A percentile compares a stretch with the other conserved stretches of the same genome.
These are phyloP conservation scores for Napeogenes sylphis DNA, from an alignment of 2,888 invertebrate genomes.

Conservation along the genomic window DNA sequence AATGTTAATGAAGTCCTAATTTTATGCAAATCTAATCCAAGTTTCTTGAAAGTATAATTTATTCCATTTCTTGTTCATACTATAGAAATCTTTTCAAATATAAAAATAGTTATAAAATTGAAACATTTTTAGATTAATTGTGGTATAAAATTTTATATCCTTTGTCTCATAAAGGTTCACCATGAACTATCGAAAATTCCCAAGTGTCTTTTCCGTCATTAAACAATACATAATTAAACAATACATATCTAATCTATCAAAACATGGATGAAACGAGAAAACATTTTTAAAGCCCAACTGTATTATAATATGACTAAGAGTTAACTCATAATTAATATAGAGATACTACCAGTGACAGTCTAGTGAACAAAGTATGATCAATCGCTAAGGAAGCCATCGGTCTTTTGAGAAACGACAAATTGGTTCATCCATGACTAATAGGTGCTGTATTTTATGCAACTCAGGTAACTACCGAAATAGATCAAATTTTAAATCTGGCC, in stretches of 20 bases:
- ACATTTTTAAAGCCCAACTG: not conserved
- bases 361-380: constrained; percentile 37
- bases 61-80: not conserved
- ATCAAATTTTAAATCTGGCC: not conserved
- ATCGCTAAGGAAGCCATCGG: constrained; percentile 43
- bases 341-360: not conserved
- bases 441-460: not conserved
- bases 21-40: constrained; percentile 1
- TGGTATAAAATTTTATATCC: too few relatives aligned
- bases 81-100: not conserved
- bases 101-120: not conserved
- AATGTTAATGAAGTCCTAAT: not conserved
- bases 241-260: too few relatives aligned
- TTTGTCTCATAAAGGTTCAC: too few relatives aligned
- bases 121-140: not conserved
- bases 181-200: too few relatives aligned
- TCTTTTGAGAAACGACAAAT: constrained; percentile 43
- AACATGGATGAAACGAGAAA: too few relatives aligned
- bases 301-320: not conserved
- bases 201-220: too few relatives aligned
- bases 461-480: not conserved
- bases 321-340: constrained; percentile 1
- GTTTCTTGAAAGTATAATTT: not conserved
- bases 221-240: too few relatives aligned
- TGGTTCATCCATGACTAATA: constrained; percentile 22